Evolutionary conservation across 2,888 invertebrate species (phyloP).

Genomic region (Cryptocephalus primarius): DNA sequence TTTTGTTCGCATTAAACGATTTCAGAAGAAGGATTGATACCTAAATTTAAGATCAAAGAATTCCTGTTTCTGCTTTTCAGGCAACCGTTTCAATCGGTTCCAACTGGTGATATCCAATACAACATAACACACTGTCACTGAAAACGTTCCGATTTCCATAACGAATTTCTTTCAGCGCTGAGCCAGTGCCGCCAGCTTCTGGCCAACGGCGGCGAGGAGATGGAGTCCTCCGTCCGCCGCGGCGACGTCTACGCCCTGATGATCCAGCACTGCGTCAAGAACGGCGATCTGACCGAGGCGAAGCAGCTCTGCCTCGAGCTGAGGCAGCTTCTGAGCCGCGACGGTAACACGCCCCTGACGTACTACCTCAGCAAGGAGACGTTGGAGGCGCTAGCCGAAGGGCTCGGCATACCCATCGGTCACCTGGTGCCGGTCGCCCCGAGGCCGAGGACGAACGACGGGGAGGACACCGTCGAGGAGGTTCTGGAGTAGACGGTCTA

Average conservation of each 20-base stretch:
- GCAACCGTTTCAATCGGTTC: no score
- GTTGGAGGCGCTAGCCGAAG: slow-evolving; percentile 31
- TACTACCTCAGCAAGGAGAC: slow-evolving; percentile 36
- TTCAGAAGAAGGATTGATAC: no score
- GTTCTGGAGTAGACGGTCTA: slow-evolving; percentile 4
- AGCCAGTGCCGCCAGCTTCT: slow-evolving; percentile 33
- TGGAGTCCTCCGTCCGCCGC: slow-evolving; percentile 33
- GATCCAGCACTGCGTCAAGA: slow-evolving; percentile 33
- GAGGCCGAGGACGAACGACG: background rate
- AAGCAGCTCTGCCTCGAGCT: slow-evolving; percentile 31
- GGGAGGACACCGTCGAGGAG: slow-evolving; percentile 11
- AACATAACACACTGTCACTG: no score
- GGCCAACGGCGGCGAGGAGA: slow-evolving; percentile 27
- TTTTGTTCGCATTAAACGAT: no score
- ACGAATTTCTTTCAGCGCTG: slow-evolving; percentile 19
- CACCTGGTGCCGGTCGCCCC: slow-evolving; percentile 23
- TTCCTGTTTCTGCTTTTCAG: no score
- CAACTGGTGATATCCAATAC: no score
- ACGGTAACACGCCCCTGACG: slow-evolving; percentile 26
- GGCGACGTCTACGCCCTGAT: slow-evolving; percentile 37
- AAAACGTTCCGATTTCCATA: no score
- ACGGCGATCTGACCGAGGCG: slow-evolving; percentile 29
- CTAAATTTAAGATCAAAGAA: no score
- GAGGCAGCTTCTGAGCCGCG: slow-evolving; percentile 26
- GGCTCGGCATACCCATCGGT: slow-evolving; percentile 28